Evolutionary conservation across 2,797 vertebrate species (phyloP), one percentile per base, ranked within the genome.

Genomic region (Arremon aurantiirostris): DNA sequence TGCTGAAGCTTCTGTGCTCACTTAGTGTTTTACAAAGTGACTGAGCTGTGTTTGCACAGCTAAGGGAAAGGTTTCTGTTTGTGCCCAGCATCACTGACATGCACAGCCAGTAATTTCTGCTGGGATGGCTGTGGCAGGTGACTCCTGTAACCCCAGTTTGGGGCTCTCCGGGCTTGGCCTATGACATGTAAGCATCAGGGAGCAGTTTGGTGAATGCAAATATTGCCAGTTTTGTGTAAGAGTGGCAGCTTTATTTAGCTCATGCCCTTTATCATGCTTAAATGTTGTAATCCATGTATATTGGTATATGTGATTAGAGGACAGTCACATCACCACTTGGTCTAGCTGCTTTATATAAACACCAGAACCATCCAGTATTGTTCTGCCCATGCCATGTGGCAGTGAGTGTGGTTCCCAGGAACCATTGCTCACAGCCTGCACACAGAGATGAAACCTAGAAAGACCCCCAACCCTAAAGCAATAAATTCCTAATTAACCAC

Each of bases 351-450:
- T 56, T 28, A 21, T 19, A 12, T 14, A 34, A 11, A 4, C 0
- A 3, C 6, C 11, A 49, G 65, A 86, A 28, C 26, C 5, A 2
- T 37, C 19, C 23, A 4, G 11, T 27, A 1, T 28, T 50, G 49
- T 50, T 53, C 34, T 46, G 12, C 24, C 35, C 3, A 3, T 35
- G 15, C 42, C 13, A 10, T 0, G 0, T 46, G 34, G 22, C 27
- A 44, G 39, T 14, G 14, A 65, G 17, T 3, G 6, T 26, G 5
- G 12, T 13, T 86, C 61, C 73, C 41, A 71, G 30, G 10, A 68
- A 50, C 27, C 30, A 50, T 24, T 53, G 55, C 34, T 86, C 8
- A 12, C 7, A 63, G 44, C 12, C 28, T 56, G 64, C 21, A 26
- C 12, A 17, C 12, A 77, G 35, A 91, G 14, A 35, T 19, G 18